Base-by-base conservation (phyloP, 2,797 vertebrate genomes). In the Manis crassicaudata region DNA sequence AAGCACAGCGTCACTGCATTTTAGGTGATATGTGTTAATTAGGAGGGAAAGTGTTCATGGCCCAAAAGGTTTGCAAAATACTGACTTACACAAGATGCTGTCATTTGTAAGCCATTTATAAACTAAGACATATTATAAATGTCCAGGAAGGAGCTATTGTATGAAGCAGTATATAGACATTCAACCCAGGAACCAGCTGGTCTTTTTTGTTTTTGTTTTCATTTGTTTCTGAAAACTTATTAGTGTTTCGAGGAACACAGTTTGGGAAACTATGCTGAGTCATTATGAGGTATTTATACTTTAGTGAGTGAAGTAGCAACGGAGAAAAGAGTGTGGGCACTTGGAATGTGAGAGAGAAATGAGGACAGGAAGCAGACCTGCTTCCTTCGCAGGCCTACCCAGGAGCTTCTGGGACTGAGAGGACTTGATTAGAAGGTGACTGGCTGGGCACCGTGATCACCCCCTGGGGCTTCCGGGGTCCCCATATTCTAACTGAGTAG, bases 171-270 rank as follows among this genome's bases (percentile, higher is more conserved):
- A 32, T 13, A 12, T 11, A 40, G 73, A 50, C 29, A 7, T 37
- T 94, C 25, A 83, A 17, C 40, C 85, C 62, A 62, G 82, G 77
- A 85, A 63, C 32, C 23, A 27, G 58, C 58, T 35, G n/a, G 37
- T 17, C 29, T 43, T 95, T 46, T 95, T 46, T 56, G 72, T 40
- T 90, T 93, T 79, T 65, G n/a, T 81, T 91, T 88, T 92, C 75
- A 12, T 52, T 76, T 90, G 25, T 95, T 86, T 96, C 32, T 23
- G 46, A 90, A 73, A 73, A 72, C 73, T 58, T 29, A 23, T 58
- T 3, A 46, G 18, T 52, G 6, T 77, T 79, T 95, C 12, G n/a
- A 95, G 52, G 60, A 94, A 62, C 77, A 77, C 8, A 23, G 73
- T 82, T 81, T 75, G 18, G 11, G 50, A 86, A 82, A 27, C 21